A percentile compares a stretch with the other conserved stretches of the same genome.
These are phyloP conservation scores for Anoplius nigerrimus DNA, from an alignment of 2,888 invertebrate species.

Conservation along the genomic window DNA sequence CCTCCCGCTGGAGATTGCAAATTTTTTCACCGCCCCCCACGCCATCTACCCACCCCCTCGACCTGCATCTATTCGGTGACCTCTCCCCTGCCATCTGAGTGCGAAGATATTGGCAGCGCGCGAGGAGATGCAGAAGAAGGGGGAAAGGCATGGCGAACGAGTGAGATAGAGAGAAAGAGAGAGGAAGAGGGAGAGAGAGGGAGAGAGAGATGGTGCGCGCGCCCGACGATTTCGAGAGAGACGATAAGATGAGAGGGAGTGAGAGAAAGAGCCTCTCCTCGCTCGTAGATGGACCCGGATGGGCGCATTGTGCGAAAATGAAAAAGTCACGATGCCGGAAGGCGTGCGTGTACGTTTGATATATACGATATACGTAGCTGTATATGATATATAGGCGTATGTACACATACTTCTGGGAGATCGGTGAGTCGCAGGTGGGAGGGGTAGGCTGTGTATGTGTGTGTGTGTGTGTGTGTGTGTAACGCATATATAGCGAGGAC, in stretches of 20 bases:
- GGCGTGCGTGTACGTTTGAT: constrained; percentile 40
- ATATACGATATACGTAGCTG: constrained; percentile 34
- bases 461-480: not conserved
- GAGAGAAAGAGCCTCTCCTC: constrained; percentile 8
- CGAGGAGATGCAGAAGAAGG: constrained; percentile 1
- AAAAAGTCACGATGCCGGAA: constrained; percentile 62
- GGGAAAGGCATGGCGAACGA: constrained; percentile 8
- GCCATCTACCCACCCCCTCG: not conserved
- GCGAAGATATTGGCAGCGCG: constrained; percentile 23
- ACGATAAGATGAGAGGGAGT: not conserved
- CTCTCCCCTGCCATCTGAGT: no score
- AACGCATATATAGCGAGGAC: not conserved
- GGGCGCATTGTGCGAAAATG: constrained; percentile 62
- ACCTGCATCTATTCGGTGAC: not conserved
- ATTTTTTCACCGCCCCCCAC: constrained; percentile 17
- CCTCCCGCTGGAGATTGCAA: constrained; percentile 19
- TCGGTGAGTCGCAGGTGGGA: not conserved
- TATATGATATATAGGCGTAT: constrained; percentile 21
- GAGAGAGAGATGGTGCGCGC: constrained; percentile 14
- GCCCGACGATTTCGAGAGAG: not conserved
- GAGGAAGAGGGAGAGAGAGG: not conserved
- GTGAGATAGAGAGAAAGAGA: not conserved
- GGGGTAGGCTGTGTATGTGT: not conserved
- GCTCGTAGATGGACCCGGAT: constrained; percentile 52
- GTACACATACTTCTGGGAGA: not conserved